Base-by-base conservation (phyloP, 1,140 invertebrate genomes). In the Cheumatopsyche charites region DNA sequence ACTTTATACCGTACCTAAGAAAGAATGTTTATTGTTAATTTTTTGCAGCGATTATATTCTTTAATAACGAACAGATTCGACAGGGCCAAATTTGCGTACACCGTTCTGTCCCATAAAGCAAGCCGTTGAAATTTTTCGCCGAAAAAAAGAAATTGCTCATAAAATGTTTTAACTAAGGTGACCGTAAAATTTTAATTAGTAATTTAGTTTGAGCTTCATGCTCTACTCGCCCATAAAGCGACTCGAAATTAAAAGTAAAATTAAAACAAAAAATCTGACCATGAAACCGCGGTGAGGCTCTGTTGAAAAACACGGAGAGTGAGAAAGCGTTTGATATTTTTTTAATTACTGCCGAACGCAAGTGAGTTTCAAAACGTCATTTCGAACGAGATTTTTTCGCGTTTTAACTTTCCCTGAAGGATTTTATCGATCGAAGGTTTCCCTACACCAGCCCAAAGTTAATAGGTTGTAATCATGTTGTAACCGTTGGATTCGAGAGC, bases 141-240 rank as follows among this genome's bases (percentile, higher is more conserved):
- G 55, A 58, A 58, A 58, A 58, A 58, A 58, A 58, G 55, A 23
- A 58, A 58, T 58, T 58, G 55, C 21, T 25, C 55, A 58, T 58
- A 58, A 58, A 58, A 58, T 58, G 21, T 58, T 58, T 58, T 58
- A 25, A 58, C 55, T 58, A 58, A 58, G 62, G 42, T 45, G 62
- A 63, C 29, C 62, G 62, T 63, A 63, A 63, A 63, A 42, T 42
- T 63, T 63, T 63, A 63, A 63, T 63, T 63, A 63, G 62, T 63
- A 63, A 63, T 63, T 63, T 63, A 45, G 62, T 42, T 45, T 23
- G 55, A 58, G 55, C 19, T 23, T 58, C 21, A 23, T 13, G 23
- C 55, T 58, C 55, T 58, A 17, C 17, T 58, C 55, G 55, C 21
- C 23, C 23, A 58, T 58, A 58, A 58, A 58, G 55, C 21, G 55